A percentile compares a stretch with the other conserved stretches of the same genome.
These are phyloP conservation scores for Saturnia pavonia DNA, from an alignment of 2,888 invertebrate genomes.

Conservation along the genomic window DNA sequence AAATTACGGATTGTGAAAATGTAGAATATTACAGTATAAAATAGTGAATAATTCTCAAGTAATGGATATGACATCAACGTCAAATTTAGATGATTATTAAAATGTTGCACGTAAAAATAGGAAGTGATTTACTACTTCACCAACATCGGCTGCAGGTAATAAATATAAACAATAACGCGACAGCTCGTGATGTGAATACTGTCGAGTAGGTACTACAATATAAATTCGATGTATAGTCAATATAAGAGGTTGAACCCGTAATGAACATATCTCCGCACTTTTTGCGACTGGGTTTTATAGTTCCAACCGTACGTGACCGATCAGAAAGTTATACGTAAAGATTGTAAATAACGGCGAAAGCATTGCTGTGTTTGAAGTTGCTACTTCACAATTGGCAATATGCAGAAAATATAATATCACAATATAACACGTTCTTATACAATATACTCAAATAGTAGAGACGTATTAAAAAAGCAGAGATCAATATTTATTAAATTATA, in stretches of 20 bases:
- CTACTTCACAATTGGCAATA: background rate
- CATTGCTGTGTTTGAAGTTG: conserved; percentile 23
- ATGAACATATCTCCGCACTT: conserved; percentile 49
- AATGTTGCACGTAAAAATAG: background rate
- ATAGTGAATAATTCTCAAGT: too few relatives aligned
- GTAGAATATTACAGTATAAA: background rate
- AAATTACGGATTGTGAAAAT: background rate
- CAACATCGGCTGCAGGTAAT: conserved; percentile 24
- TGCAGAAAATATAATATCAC: background rate
- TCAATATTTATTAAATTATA: background rate
- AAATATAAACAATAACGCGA: conserved; percentile 33
- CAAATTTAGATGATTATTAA: background rate
- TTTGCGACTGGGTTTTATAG: conserved; percentile 50
- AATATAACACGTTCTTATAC: background rate
- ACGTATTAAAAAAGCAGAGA: background rate
- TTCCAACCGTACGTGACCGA: conserved; percentile 41
- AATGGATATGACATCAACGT: background rate
- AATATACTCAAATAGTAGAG: background rate
- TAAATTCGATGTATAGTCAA: conserved; percentile 37
- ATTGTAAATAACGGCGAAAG: conserved; percentile 46
- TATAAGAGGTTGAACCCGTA: conserved; percentile 45
- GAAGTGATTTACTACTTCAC: conserved; percentile 1
- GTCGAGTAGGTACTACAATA: conserved; percentile 26
- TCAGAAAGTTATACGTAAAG: conserved; percentile 35
- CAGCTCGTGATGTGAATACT: conserved; percentile 29